These are phyloP conservation scores for Vidua chalybeata DNA, from an alignment of 2,113 vertebrate genomes.

Conservation along the genomic window DNA sequence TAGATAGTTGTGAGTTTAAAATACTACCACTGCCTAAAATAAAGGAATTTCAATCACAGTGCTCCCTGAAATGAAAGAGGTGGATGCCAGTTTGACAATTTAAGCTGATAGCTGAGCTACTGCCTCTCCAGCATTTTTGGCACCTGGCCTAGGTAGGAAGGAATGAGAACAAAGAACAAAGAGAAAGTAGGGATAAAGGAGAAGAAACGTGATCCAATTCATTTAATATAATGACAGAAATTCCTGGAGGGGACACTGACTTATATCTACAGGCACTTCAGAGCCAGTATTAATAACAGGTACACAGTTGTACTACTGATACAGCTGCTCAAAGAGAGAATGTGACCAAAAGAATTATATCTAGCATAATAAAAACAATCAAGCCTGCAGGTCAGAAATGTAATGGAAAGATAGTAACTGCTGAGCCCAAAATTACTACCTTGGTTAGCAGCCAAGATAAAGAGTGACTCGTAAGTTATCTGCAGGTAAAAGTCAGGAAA, in stretches of 20 bases:
- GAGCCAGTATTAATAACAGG: background rate
- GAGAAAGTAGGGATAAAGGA: slow-evolving; percentile 5
- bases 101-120: background rate
- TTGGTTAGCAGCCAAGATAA: background rate
- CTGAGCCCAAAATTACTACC: background rate
- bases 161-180: background rate
- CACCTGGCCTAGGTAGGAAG: slow-evolving; percentile 31
- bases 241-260: background rate
- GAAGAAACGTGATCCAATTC: background rate
- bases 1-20: slow-evolving; percentile 52
- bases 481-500: background rate
- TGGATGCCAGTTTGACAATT: slow-evolving; percentile 35
- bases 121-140: slow-evolving; percentile 16
- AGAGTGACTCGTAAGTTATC: background rate
- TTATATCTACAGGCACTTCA: background rate
- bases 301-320: background rate
- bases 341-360: background rate
- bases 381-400: background rate
- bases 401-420: background rate
- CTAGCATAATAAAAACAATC: background rate
- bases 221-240: background rate
- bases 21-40: slow-evolving; percentile 43
- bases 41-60: slow-evolving; percentile 24
- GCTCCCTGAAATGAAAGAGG: slow-evolving; percentile 25
- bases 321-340: background rate